phyloP scores from a whole-genome alignment of 2,888 invertebrate species.

The Phalera bucephala region DNA sequence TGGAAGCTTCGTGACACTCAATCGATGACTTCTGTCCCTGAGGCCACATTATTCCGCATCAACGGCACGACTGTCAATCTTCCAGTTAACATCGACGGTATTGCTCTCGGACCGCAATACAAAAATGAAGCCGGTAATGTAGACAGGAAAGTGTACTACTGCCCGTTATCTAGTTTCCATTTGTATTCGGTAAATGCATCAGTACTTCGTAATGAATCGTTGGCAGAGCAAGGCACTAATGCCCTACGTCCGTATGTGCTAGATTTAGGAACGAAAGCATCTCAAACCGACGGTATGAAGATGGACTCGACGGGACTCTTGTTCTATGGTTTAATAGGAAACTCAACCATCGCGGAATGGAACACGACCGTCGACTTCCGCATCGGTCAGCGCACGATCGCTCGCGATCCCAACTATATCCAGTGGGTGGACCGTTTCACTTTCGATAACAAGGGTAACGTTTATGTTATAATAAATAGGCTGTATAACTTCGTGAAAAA shows the following conservation, averaged over 20 bases:
- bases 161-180: slow-evolving; percentile 86
- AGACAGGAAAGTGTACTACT: slow-evolving; percentile 85
- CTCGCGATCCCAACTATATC: slow-evolving; percentile 85
- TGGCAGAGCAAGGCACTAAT: slow-evolving; percentile 54
- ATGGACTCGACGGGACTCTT: slow-evolving; percentile 87
- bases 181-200: slow-evolving; percentile 86
- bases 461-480: slow-evolving; percentile 87
- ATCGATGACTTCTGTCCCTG: slow-evolving; percentile 85
- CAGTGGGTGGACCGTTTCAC: slow-evolving; percentile 90
- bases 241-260: slow-evolving; percentile 74
- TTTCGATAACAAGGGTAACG: slow-evolving; percentile 85
- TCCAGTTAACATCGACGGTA: slow-evolving; percentile 86
- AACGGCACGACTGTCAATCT: slow-evolving; percentile 82
- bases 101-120: slow-evolving; percentile 86
- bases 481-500: slow-evolving; percentile 86
- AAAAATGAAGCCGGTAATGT: slow-evolving; percentile 52
- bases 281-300: slow-evolving; percentile 89
- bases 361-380: slow-evolving; percentile 84
- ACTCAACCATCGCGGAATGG: slow-evolving; percentile 88
- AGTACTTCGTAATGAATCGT: slow-evolving; percentile 80
- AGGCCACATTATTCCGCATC: slow-evolving; percentile 84
- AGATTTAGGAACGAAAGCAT: slow-evolving; percentile 84
- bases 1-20: slow-evolving; percentile 87
- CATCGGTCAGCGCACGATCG: slow-evolving; percentile 85
- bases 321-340: slow-evolving; percentile 87